Conservation (phyloP, 2,113 vertebrate species). For the Castor canadensis region DNA sequence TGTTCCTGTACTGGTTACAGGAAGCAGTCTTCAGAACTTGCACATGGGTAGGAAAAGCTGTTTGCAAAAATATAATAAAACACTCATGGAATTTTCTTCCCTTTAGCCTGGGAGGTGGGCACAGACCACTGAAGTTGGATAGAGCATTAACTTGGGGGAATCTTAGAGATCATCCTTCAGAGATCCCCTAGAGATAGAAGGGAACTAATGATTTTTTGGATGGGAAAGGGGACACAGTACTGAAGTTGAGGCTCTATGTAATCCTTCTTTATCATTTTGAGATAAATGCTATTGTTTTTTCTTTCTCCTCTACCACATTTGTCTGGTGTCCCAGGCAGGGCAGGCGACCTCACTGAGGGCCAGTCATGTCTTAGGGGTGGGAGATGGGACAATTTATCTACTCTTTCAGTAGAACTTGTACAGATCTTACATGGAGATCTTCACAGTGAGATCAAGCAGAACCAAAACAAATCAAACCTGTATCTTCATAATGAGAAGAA, state of each 20-base stretch:
- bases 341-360: not conserved
- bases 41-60: not conserved
- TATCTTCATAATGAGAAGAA: not conserved
- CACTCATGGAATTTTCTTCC: not conserved
- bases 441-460: not conserved
- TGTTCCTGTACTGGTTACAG: not conserved
- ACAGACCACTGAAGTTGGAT: not conserved
- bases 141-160: not conserved
- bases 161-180: not conserved
- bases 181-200: no score
- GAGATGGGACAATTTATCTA: not conserved
- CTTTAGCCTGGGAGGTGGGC: not conserved
- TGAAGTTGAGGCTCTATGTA: not conserved
- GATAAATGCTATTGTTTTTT: not conserved
- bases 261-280: not conserved
- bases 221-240: not conserved
- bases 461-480: not conserved
- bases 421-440: not conserved
- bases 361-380: not conserved
- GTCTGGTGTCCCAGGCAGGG: accelerated
- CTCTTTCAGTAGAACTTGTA: not conserved
- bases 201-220: not conserved
- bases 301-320: not conserved
- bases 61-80: not conserved
- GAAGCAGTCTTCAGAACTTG: not conserved